Evolutionary conservation across 2,888 invertebrate species (phyloP).

Genomic region (Drosophila subsilvestris): DNA sequence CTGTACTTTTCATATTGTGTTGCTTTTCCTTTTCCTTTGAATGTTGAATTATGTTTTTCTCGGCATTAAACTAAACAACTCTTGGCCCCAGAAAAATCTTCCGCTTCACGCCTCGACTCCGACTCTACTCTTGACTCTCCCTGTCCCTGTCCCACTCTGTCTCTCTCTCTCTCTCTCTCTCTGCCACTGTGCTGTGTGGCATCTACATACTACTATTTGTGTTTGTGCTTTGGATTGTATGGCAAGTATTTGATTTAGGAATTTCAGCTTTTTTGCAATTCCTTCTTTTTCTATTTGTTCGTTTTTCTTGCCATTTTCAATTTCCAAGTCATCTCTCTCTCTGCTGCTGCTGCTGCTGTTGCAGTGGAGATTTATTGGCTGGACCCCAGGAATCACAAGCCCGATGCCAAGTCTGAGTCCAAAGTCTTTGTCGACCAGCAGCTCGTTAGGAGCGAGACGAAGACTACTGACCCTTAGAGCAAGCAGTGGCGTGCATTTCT

Average conservation of each 20-base stretch:
- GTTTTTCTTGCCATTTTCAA: constrained; percentile 31
- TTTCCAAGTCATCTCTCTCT: constrained; percentile 35
- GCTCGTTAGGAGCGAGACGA: neutral
- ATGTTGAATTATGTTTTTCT: constrained; percentile 28
- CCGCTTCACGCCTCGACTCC: constrained; percentile 56
- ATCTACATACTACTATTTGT: constrained; percentile 18
- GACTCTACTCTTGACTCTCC: neutral
- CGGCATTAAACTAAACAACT: constrained; percentile 10
- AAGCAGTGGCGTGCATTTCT: neutral
- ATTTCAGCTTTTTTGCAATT: constrained; percentile 66
- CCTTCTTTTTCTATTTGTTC: constrained; percentile 43
- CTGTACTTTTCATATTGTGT: neutral
- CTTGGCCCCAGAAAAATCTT: constrained; percentile 45
- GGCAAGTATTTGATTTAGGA: constrained; percentile 77
- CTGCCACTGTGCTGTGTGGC: constrained; percentile 10
- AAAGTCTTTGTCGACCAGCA: neutral
- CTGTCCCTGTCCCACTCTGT: neutral
- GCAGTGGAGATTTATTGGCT: constrained; percentile 73
- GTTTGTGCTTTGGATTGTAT: constrained; percentile 48
- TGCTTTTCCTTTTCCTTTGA: constrained; percentile 7
- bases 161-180: neutral
- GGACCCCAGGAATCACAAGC: constrained; percentile 41
- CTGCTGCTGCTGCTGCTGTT: constrained; percentile 1
- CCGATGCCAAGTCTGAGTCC: constrained; percentile 19
- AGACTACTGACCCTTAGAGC: constrained; percentile 7